Evolutionary conservation across 2,888 invertebrate genomes (phyloP).

Genomic region (Plagodis dolabraria): DNA sequence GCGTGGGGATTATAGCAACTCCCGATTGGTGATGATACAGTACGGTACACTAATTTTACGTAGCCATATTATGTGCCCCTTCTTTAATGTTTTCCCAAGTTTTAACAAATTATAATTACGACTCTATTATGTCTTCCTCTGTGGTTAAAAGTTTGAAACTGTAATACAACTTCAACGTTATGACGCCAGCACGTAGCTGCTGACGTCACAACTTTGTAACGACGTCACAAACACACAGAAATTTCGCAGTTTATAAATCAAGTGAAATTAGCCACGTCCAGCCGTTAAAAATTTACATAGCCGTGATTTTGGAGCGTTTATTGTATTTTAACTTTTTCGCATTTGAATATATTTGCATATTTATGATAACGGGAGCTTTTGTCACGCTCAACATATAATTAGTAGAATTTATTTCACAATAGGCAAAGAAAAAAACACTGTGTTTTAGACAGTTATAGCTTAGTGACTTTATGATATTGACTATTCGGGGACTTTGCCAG

Average conservation of each 20-base stretch:
- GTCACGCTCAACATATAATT: background rate
- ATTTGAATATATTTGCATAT: constrained; percentile 10
- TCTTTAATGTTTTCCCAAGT: too few relatives aligned
- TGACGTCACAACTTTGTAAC: constrained; percentile 23
- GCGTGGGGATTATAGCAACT: too few relatives aligned
- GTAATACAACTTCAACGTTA: background rate
- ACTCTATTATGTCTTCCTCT: background rate
- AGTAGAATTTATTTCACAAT: background rate
- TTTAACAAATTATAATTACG: too few relatives aligned
- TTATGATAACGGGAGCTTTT: background rate
- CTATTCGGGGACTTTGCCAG: too few relatives aligned
- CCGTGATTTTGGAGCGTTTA: constrained; percentile 5
- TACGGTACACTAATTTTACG: too few relatives aligned
- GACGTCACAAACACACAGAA: constrained; percentile 10
- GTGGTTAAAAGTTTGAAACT: background rate
- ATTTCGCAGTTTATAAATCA: constrained; percentile 23
- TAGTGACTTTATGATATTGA: too few relatives aligned
- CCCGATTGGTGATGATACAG: too few relatives aligned
- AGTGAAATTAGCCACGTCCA: constrained; percentile 2
- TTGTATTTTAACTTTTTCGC: constrained; percentile 6
- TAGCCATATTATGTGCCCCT: too few relatives aligned
- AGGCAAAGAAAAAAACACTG: too few relatives aligned
- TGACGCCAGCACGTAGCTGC: background rate
- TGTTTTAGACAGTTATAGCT: too few relatives aligned
- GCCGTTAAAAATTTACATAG: constrained; percentile 9